These are phyloP conservation scores for Drosophila affinis DNA, from an alignment of 2,888 invertebrate species.

Conservation along the genomic window DNA sequence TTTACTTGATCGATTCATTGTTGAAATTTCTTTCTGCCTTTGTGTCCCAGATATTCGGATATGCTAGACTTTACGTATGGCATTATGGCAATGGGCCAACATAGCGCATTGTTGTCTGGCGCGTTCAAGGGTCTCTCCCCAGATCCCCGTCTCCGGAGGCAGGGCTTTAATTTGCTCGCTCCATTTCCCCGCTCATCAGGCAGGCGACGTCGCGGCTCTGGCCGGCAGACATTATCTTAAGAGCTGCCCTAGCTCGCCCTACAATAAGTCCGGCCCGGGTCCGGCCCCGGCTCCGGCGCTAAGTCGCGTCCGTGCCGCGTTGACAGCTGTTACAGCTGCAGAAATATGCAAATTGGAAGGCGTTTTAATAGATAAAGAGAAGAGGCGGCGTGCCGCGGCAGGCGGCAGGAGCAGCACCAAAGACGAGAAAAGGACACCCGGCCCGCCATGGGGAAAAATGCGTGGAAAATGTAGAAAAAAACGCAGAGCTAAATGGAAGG, in stretches of 20 bases:
- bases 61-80: background rate
- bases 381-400: slow-evolving; percentile 70
- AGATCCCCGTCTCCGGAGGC: slow-evolving; percentile 11
- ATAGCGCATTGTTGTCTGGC: slow-evolving; percentile 13
- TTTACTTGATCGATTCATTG: background rate
- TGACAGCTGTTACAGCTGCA: slow-evolving; percentile 79
- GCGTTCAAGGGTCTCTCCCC: background rate
- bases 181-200: slow-evolving; percentile 47
- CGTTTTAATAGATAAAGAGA: slow-evolving; percentile 79
- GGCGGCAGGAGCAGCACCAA: slow-evolving; percentile 41
- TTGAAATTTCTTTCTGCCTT: background rate
- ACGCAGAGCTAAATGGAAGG: slow-evolving; percentile 35
- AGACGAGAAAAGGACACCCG: slow-evolving; percentile 67
- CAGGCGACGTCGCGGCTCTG: slow-evolving; percentile 19
- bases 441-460: slow-evolving; percentile 65
- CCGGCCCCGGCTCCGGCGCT: background rate
- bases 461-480: slow-evolving; percentile 43
- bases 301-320: slow-evolving; percentile 65
- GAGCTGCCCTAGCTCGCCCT: slow-evolving; percentile 46
- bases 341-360: slow-evolving; percentile 80
- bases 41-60: background rate
- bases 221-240: slow-evolving; percentile 70
- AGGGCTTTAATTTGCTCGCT: slow-evolving; percentile 69
- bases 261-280: slow-evolving; percentile 66
- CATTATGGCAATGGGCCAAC: slow-evolving; percentile 1